phyloP scores from a whole-genome alignment of 37 sponge, comb jelly and placozoan species.

The Crambe crambe region DNA sequence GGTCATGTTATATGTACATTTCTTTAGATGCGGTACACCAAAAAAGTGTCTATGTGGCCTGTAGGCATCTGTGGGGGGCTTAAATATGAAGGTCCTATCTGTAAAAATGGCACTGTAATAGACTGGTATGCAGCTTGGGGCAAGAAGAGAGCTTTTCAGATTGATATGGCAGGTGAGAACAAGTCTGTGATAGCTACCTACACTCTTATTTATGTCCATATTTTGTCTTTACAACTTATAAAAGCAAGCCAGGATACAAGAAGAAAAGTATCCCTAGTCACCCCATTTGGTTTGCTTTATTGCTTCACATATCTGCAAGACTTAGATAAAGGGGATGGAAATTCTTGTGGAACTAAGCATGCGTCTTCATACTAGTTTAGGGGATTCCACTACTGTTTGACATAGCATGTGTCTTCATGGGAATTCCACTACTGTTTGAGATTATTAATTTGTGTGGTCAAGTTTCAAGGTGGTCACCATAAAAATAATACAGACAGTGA shows the following conservation, averaged over 20 bases:
- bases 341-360: too few species aligned
- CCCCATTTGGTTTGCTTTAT: too few species aligned
- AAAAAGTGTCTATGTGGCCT: constrained; percentile 79
- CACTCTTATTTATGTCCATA: not conserved
- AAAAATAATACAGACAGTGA: too few species aligned
- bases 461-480: too few species aligned
- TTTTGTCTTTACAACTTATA: not conserved
- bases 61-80: constrained; percentile 86
- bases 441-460: too few species aligned
- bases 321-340: too few species aligned
- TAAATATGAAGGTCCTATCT: constrained; percentile 84
- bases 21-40: constrained; percentile 73
- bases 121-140: constrained; percentile 82
- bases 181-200: not conserved
- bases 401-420: too few species aligned
- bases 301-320: too few species aligned
- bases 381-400: too few species aligned
- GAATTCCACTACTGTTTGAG: too few species aligned
- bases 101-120: constrained; percentile 64
- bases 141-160: constrained; percentile 61
- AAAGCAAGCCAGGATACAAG: not conserved
- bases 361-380: too few species aligned
- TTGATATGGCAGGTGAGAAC: constrained; percentile 79
- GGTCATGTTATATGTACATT: not conserved
- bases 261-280: too few species aligned